Conservation (phyloP, 2,113 vertebrate genomes). For the Passer montanus region DNA sequence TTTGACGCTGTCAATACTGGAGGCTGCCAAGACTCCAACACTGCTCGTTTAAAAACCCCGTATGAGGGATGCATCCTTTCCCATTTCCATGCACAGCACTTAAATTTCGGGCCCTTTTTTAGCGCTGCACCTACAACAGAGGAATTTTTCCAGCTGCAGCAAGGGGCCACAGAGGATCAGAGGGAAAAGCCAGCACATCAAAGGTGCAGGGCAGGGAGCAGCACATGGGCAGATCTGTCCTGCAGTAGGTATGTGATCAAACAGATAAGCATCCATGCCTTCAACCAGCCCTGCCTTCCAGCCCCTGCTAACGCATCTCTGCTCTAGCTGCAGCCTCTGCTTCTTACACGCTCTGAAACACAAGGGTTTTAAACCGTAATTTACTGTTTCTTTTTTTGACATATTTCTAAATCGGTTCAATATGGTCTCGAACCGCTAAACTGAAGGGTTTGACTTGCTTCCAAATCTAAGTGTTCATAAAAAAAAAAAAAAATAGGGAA, state of each 20-base stretch:
- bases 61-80: neutral
- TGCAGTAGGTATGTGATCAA: constrained; percentile 35
- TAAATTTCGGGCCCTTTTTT: neutral
- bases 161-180: neutral
- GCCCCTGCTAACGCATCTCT: constrained; percentile 30
- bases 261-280: neutral
- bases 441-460: constrained; percentile 44
- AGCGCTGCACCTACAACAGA: neutral
- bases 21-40: neutral
- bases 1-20: neutral
- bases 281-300: neutral
- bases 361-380: constrained; percentile 39
- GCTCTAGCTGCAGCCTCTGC: neutral
- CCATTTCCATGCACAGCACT: neutral
- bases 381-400: constrained; percentile 23
- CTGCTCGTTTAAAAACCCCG: neutral
- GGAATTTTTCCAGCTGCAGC: neutral
- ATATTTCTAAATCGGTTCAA: constrained; percentile 64
- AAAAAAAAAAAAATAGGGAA: neutral
- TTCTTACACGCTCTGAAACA: constrained; percentile 31
- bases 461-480: constrained; percentile 24
- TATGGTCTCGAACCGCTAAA: constrained; percentile 20
- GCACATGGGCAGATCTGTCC: constrained; percentile 17
- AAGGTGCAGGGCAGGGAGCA: neutral
- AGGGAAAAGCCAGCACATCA: neutral